Percentiles rank a stretch among this genome's conserved stretches.
These are phyloP conservation scores for Notechis scutatus DNA, from an alignment of 2,113 vertebrate species.

Conservation along the genomic window DNA sequence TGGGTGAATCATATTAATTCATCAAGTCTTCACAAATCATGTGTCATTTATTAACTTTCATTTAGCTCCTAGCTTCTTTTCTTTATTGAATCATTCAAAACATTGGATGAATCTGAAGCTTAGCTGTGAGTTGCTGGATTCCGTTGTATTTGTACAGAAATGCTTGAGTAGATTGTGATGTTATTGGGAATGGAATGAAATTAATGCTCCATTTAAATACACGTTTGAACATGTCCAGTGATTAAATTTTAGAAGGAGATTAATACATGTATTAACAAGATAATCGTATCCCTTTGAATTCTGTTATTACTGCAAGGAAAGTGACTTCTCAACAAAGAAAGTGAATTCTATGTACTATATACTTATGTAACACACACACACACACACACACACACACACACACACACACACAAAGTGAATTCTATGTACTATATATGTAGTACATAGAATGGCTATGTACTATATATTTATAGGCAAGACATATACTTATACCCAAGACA, in stretches of 20 bases:
- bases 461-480: neutral
- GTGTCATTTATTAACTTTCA: neutral
- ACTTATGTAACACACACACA: neutral
- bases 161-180: neutral
- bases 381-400: too few relatives aligned
- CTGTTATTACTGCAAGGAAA: neutral
- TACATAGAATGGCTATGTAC: neutral
- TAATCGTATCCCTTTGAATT: neutral
- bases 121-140: neutral
- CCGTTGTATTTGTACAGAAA: neutral
- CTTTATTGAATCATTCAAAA: neutral
- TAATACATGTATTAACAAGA: neutral
- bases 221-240: neutral
- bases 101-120: neutral
- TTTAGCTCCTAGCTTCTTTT: neutral
- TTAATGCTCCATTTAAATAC: neutral
- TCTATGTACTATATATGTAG: neutral
- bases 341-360: neutral
- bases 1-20: neutral
- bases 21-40: neutral
- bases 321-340: neutral
- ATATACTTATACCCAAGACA: neutral
- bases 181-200: neutral
- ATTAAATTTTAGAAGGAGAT: neutral
- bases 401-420: neutral